A percentile compares a stretch with the other conserved stretches of the same genome.
Conservation (phyloP, 1,140 invertebrate genomes). For the Ctenoplectra terminalis region DNA sequence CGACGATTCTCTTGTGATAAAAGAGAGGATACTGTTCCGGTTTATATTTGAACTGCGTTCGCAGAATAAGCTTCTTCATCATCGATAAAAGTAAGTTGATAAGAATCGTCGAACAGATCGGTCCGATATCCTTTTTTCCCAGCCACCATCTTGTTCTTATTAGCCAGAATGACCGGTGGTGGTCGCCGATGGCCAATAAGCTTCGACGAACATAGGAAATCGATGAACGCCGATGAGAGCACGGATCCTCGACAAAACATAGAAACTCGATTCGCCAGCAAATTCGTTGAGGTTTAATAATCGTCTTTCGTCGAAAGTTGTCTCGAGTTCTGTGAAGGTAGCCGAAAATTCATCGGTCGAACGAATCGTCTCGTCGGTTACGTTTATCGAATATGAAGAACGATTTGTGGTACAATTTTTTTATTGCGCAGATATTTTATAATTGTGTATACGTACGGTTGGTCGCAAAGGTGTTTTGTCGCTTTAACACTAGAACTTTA, state of each 20-base stretch:
- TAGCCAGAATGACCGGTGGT: conserved; percentile 10
- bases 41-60: conserved; percentile 22
- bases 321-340: neutral
- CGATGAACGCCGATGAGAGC: conserved; percentile 11
- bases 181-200: conserved; percentile 22
- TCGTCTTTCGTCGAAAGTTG: conserved; percentile 4
- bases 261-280: conserved; percentile 12
- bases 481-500: no score
- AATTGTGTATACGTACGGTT: neutral
- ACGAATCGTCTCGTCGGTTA: neutral
- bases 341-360: neutral
- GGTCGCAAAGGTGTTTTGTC: no score
- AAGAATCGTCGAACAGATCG: conserved; percentile 32
- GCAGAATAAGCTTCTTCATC: conserved; percentile 33
- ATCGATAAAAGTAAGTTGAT: conserved; percentile 41
- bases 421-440: neutral
- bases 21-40: neutral
- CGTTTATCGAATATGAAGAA: neutral
- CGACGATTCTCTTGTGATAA: neutral
- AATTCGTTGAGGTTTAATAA: conserved; percentile 26
- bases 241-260: neutral
- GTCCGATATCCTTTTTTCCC: conserved; percentile 29
- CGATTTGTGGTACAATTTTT: neutral
- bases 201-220: conserved; percentile 23
- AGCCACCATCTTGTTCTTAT: conserved; percentile 32